Percentiles rank a stretch among this genome's conserved stretches.
Conservation (phyloP, 35 echinoderm and acorn worm genomes). For the Eucidaris tribuloides region DNA sequence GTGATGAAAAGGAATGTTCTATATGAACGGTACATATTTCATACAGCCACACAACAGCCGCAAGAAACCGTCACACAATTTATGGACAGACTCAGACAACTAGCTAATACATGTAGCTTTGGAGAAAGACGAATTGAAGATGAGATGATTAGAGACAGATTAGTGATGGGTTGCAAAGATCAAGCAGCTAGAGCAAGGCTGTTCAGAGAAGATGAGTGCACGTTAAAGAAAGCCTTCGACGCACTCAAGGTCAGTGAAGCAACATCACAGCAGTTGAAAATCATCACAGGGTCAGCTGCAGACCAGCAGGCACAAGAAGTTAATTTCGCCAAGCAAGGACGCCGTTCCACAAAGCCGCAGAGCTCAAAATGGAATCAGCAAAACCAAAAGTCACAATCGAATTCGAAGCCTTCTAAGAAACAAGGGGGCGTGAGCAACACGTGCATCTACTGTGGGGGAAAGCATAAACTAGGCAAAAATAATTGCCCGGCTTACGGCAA, state of each 20-base stretch:
- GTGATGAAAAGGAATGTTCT: slow-evolving; percentile 24
- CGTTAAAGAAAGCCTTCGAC: slow-evolving; percentile 35
- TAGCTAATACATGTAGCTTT: slow-evolving; percentile 58
- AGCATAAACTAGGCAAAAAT: neutral
- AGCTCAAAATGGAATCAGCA: neutral
- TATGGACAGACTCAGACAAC: slow-evolving; percentile 18
- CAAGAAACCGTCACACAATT: slow-evolving; percentile 51
- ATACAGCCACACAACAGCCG: slow-evolving; percentile 9
- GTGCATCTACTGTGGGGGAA: slow-evolving; percentile 28
- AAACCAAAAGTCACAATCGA: neutral
- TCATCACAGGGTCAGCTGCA: neutral
- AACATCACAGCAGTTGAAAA: slow-evolving; percentile 30
- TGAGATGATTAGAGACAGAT: slow-evolving; percentile 50
- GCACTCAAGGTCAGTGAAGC: slow-evolving; percentile 8
- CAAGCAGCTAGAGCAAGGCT: slow-evolving; percentile 27
- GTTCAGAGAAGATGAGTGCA: slow-evolving; percentile 18
- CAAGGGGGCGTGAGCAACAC: neutral
- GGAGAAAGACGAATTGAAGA: slow-evolving; percentile 13
- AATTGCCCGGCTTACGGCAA: slow-evolving; percentile 48
- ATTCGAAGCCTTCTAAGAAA: neutral
- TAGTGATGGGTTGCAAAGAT: slow-evolving; percentile 59
- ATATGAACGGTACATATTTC: slow-evolving; percentile 48
- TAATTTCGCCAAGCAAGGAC: neutral
- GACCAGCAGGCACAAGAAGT: neutral
- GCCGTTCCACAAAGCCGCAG: neutral